Evolutionary conservation across 1,140 invertebrate genomes (phyloP).

Genomic region (Anthonomus grandis): DNA sequence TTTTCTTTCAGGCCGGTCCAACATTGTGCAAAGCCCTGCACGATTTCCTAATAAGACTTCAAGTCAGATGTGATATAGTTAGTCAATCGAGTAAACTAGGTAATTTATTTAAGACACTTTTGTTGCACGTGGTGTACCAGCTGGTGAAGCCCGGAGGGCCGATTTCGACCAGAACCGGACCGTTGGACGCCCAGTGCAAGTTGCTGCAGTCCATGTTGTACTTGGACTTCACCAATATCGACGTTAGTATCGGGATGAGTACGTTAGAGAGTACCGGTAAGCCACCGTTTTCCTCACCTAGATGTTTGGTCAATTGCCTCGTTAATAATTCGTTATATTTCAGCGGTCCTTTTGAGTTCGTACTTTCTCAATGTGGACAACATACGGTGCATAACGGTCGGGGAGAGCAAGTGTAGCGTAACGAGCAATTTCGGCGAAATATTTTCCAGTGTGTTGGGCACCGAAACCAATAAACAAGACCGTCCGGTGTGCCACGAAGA

Average conservation of each 20-base stretch:
- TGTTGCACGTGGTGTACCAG: conserved; percentile 69
- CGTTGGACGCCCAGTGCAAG: conserved; percentile 76
- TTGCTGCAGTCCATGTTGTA: conserved; percentile 65
- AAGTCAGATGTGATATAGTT: conserved; percentile 66
- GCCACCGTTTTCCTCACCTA: neutral
- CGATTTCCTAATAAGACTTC: conserved; percentile 67
- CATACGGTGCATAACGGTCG: conserved; percentile 52
- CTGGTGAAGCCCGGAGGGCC: conserved; percentile 69
- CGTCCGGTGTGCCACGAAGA: conserved; percentile 62
- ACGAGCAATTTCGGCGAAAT: conserved; percentile 59
- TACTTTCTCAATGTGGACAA: conserved; percentile 60
- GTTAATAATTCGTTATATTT: conserved; percentile 14
- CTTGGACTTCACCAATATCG: conserved; percentile 64
- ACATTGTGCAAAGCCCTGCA: conserved; percentile 70
- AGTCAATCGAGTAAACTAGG: conserved; percentile 56
- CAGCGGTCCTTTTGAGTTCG: conserved; percentile 56
- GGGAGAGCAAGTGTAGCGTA: conserved; percentile 45
- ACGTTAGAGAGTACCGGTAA: conserved; percentile 70
- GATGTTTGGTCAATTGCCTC: neutral
- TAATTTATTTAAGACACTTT: conserved; percentile 63
- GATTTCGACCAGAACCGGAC: conserved; percentile 67
- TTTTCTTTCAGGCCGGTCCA: conserved; percentile 66
- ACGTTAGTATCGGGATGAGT: conserved; percentile 69
- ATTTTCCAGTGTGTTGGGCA: conserved; percentile 65
- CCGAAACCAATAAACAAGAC: conserved; percentile 56